These are phyloP conservation scores for Colistium nudipinnis DNA, from an alignment of 2,113 vertebrate genomes.

Conservation along the genomic window DNA sequence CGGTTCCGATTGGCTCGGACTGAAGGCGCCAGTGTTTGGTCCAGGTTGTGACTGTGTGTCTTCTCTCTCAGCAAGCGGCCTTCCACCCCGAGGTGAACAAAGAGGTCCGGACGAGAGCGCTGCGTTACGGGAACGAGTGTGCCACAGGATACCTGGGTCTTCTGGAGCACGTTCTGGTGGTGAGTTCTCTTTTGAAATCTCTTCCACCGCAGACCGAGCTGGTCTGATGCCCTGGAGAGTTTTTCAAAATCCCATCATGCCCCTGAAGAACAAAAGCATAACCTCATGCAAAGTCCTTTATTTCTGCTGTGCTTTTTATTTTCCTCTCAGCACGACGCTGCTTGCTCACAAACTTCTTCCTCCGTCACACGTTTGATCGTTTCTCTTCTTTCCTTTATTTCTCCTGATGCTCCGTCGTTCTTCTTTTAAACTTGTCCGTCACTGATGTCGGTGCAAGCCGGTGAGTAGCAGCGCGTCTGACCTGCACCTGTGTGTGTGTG, in stretches of 20 bases:
- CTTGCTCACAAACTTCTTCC: background rate
- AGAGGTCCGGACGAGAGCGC: constrained; percentile 89
- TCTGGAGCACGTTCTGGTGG: constrained; percentile 95
- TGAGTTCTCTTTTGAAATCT: too few species aligned
- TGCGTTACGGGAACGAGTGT: constrained; percentile 93
- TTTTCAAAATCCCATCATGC: too few species aligned
- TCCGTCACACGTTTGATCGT: constrained; percentile 24
- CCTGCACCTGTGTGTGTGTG: constrained; percentile 54
- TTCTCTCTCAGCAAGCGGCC: constrained; percentile 87
- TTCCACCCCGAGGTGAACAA: constrained; percentile 91
- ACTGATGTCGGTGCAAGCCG: constrained; percentile 73
- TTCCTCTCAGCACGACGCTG: too few species aligned
- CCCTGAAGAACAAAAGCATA: too few species aligned
- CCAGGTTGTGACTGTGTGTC: constrained; percentile 9
- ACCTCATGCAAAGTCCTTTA: too few species aligned
- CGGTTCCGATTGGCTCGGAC: too few species aligned
- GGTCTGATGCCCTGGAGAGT: too few species aligned
- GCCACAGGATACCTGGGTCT: constrained; percentile 92
- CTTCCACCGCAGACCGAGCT: too few species aligned
- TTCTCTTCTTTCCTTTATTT: constrained; percentile 26
- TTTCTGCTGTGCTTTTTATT: too few species aligned
- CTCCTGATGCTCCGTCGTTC: constrained; percentile 11
- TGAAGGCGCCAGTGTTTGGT: background rate
- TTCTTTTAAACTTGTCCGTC: constrained; percentile 46
- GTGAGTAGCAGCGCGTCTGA: too few species aligned